These are phyloP conservation scores for Callipepla squamata DNA, from an alignment of 2,113 vertebrate genomes.

Conservation along the genomic window DNA sequence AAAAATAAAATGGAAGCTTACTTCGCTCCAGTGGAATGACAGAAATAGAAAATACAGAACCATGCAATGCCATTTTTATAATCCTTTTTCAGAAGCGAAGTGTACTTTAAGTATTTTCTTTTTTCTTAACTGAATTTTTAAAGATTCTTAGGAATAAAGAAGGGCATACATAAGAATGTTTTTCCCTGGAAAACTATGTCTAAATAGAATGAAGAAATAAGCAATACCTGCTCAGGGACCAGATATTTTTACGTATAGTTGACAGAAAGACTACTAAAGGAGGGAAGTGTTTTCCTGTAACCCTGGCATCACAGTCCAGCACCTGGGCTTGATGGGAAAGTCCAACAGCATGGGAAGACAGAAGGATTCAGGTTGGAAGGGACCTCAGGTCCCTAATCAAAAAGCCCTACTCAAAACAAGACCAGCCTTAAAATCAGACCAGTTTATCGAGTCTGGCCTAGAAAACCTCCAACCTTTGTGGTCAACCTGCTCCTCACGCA, in stretches of 20 bases:
- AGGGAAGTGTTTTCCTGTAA: neutral
- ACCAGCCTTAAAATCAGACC: neutral
- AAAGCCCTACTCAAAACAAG: neutral
- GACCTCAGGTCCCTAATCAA: neutral
- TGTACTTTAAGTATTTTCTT: conserved; percentile 3
- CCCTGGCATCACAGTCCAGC: neutral
- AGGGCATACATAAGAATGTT: neutral
- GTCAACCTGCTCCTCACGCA: neutral
- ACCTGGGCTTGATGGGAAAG: neutral
- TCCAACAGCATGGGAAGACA: neutral
- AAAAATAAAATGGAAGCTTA: conserved; percentile 41
- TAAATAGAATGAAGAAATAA: conserved; percentile 23
- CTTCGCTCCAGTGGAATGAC: neutral
- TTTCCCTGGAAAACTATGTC: neutral
- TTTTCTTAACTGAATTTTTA: neutral
- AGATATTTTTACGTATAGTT: neutral
- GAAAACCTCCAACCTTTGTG: neutral
- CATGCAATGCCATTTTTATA: neutral
- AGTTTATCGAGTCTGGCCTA: neutral
- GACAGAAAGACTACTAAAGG: neutral
- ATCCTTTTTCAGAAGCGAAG: neutral
- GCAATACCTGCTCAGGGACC: neutral
- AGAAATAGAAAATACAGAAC: conserved; percentile 33
- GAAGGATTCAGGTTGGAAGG: neutral
- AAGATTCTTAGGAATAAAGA: conserved; percentile 24